Conservation (phyloP, 2,113 vertebrate genomes). For the Phylloscopus trochilus region DNA sequence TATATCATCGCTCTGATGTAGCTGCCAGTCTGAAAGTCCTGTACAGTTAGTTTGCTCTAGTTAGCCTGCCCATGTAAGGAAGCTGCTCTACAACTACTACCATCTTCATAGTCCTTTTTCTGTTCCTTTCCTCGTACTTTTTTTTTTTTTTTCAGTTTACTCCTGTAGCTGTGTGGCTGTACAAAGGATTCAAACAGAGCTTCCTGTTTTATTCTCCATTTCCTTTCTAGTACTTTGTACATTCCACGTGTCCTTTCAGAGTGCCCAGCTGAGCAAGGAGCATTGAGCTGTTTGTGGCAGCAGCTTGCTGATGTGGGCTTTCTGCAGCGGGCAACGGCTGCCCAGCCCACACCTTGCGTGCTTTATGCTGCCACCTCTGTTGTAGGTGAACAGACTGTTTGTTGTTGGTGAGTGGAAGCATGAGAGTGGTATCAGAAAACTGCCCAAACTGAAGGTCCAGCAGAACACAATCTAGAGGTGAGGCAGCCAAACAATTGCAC, state of each 20-base stretch:
- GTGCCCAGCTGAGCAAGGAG: neutral
- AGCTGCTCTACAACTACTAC: neutral
- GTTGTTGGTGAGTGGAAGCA: neutral
- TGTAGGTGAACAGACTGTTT: neutral
- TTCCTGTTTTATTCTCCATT: neutral
- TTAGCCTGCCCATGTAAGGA: neutral
- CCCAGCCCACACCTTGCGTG: rapidly evolving
- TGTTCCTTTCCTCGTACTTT: neutral
- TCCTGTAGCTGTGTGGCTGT: neutral
- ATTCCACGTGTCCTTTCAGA: neutral
- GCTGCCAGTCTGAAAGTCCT: neutral
- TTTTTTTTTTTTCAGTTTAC: neutral
- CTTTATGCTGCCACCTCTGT: neutral
- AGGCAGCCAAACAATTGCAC: neutral
- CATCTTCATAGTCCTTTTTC: neutral
- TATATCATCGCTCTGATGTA: neutral
- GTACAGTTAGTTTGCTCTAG: neutral
- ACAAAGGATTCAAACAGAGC: neutral
- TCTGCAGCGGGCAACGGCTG: rapidly evolving
- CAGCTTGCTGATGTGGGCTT: rapidly evolving
- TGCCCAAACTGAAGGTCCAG: neutral
- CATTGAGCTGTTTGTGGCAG: neutral
- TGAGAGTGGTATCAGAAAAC: neutral
- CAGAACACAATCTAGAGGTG: neutral
- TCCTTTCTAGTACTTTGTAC: neutral